A percentile compares a stretch with the other conserved stretches of the same genome.
Conservation (phyloP, 2,113 vertebrate species). For the Sphaerodactylus townsendi region DNA sequence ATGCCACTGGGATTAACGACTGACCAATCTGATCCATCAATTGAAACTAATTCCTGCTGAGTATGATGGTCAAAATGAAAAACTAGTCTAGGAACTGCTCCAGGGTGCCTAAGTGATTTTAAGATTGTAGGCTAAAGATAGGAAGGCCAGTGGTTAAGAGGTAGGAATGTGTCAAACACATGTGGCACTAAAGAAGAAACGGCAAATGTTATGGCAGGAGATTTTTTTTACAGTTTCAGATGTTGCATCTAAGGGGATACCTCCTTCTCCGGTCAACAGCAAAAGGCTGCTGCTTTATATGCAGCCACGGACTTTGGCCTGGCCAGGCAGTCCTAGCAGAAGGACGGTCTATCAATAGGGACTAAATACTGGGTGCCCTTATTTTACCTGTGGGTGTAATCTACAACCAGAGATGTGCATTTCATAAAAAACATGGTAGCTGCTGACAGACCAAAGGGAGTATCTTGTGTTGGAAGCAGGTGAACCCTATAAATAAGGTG, state of each 20-base stretch:
- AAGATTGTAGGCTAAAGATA: neutral
- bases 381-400: too few relatives aligned
- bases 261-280: neutral
- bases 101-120: neutral
- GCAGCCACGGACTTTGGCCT: neutral
- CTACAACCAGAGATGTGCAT: too few relatives aligned
- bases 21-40: neutral
- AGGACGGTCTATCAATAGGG: too few relatives aligned
- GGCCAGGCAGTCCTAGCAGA: too few relatives aligned
- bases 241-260: neutral
- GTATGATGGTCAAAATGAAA: neutral
- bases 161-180: neutral
- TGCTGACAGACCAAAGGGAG: too few relatives aligned
- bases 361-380: too few relatives aligned
- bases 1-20: neutral
- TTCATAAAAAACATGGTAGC: too few relatives aligned
- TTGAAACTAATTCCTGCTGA: neutral
- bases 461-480: too few relatives aligned
- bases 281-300: neutral
- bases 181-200: too few relatives aligned
- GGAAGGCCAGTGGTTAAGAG: neutral
- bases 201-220: neutral
- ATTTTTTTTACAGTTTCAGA: neutral
- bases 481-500: too few relatives aligned
- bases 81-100: neutral